Evolutionary conservation across 2,113 vertebrate species (phyloP), one percentile per base, ranked within the genome.

Genomic region (Dicentrarchus labrax): DNA sequence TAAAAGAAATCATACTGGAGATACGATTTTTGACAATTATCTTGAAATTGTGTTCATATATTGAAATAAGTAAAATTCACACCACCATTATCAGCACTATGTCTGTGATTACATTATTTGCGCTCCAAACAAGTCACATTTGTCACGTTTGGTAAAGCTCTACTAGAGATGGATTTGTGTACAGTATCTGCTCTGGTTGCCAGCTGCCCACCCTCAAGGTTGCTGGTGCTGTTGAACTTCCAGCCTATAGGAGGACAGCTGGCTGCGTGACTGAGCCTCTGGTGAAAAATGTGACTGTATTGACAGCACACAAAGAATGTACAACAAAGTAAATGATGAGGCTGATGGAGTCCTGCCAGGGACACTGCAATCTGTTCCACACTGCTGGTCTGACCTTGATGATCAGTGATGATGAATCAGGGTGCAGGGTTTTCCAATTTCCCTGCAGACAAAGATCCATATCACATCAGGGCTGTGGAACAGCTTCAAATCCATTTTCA

Each of bases 201-300:
- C 24, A 51, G 24, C 12, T 65, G 47, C 30, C 24, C 62, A 16
- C 10, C 45, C 47, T 64, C n/a, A 10, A 39, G 10, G 39, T 39
- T 16, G 38, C 45, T 39, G 17, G 9, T 12, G 51, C 22, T 73
- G 75, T 24, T 66, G 50, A 6, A 43, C 19, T 22, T 38, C 22
- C 5, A 0, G 38, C 13, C 50, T 6, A 39, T n/a, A 30, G 24
- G 53, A 72, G 62, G 41, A 83, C 53, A 82, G 73, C 69, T 43
- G 75, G 65, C 39, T 22, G 74, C 12, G 6, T 82, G 83, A 80
- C 60, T 8, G 2, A 41, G 5, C 11, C 24, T 77, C 11, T 68
- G 76, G 67, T 61, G 21, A 43, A 78, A 89, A 88, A 74, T 75
- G 36, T 47, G 74, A 72, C 82, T 76, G 39, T 61, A 88, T 65